Percentiles rank a stretch among this genome's conserved stretches.
Conservation (phyloP, 2,797 vertebrate genomes). For the Cuculus canorus region DNA sequence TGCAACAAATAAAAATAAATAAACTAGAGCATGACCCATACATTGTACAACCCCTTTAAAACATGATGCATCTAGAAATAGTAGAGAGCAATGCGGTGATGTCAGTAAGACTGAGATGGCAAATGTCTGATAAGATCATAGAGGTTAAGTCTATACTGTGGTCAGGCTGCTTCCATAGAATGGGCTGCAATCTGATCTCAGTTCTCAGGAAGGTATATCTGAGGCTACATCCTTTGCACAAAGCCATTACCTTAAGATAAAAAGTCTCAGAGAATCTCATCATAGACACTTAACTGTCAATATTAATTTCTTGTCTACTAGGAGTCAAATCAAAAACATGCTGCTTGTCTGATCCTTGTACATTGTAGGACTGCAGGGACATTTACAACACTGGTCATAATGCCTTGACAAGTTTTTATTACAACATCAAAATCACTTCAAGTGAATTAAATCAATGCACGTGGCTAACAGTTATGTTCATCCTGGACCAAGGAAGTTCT, state of each 20-base stretch:
- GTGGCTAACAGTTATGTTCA: neutral
- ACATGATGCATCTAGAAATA: neutral
- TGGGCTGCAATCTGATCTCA: neutral
- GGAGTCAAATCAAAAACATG: neutral
- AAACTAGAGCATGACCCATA: neutral
- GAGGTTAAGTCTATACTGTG: no score
- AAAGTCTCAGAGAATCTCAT: neutral
- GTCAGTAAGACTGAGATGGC: fast-evolving
- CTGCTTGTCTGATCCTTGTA: fast-evolving
- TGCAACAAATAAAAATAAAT: neutral
- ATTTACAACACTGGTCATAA: neutral
- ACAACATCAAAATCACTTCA: neutral
- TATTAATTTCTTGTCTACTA: neutral
- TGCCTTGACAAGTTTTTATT: neutral
- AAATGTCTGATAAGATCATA: neutral
- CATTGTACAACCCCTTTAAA: neutral
- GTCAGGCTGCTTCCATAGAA: fast-evolving
- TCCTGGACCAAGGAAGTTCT: neutral
- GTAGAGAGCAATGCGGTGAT: neutral
- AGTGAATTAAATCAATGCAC: neutral
- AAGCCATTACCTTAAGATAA: neutral
- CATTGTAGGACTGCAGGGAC: neutral
- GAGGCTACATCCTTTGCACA: neutral
- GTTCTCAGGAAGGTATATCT: neutral
- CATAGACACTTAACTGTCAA: neutral